Base-by-base conservation (phyloP, 2,888 invertebrate genomes). In the Diplolepis rosae region DNA sequence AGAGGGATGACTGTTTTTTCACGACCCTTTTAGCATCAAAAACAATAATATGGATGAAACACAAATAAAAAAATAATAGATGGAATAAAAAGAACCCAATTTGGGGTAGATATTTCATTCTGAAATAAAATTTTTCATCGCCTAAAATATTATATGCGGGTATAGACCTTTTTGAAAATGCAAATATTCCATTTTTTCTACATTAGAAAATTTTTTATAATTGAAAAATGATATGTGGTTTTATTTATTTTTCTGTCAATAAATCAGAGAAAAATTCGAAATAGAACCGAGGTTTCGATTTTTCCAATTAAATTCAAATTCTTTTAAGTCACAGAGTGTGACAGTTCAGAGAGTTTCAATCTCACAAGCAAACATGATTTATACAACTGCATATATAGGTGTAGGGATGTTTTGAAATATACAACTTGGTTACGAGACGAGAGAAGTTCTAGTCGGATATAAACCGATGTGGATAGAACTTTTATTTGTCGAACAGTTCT, bases 261-360 rank as follows among this genome's bases (percentile, higher is more conserved):
- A 61, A 61, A 24, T 24, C 24, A 22, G 11, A 27, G 2, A 7
- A 9, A 9, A n/a, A n/a, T 61, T 61, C 1, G n/a, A 35, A 39
- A 39, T 13, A 52, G 27, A 5, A n/a, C n/a, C n/a, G n/a, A n/a
- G n/a, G n/a, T n/a, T n/a, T 52, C 6, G 27, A 52, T 27, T n/a
- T 52, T 27, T 27, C 28, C 27, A 61, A 61, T 61, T 61, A 61
- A 39, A 39, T 35, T 11, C 3, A 24, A 27, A 61, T 39, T 39
- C 24, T 35, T 39, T 7, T 24, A 24, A 61, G 39, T 61, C 39
- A 35, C 39, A 39, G 6, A n/a, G 35, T n/a, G 24, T 61, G 61
- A 61, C 61, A 61, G 39, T 39, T 61, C n/a, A 24, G n/a, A 39
- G 22, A n/a, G 35, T 7, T 24, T 61, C 61, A 61, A 61, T 61